These are phyloP conservation scores for Solenodon paradoxus DNA, from an alignment of 2,113 vertebrate species.

Conservation along the genomic window DNA sequence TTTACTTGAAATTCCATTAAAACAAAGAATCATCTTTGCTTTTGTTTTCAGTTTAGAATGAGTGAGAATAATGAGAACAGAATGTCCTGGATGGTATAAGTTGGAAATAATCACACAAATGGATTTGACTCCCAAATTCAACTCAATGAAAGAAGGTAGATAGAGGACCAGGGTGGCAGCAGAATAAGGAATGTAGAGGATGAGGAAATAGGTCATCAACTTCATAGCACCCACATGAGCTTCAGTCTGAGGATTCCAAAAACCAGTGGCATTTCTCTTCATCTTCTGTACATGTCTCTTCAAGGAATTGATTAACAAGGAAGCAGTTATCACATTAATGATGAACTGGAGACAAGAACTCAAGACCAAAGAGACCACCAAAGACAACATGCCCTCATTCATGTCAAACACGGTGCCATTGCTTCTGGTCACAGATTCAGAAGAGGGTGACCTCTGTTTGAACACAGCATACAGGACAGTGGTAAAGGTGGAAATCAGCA, in stretches of 20 bases:
- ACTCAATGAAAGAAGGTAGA: background rate
- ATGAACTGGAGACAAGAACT: constrained; percentile 60
- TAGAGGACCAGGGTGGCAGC: background rate
- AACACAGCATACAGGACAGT: constrained; percentile 16
- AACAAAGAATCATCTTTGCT: constrained; percentile 58
- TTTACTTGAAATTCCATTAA: background rate
- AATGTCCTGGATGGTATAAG: constrained; percentile 56
- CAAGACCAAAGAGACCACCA: background rate
- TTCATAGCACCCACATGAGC: constrained; percentile 65
- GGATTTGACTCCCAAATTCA: background rate
- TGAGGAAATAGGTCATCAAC: constrained; percentile 69
- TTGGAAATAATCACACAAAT: background rate
- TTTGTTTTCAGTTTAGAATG: constrained; percentile 68
- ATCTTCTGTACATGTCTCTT: constrained; percentile 62
- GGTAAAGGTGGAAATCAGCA: constrained; percentile 54
- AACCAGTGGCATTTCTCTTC: background rate
- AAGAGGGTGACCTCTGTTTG: background rate
- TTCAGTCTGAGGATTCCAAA: constrained; percentile 63
- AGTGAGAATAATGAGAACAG: constrained; percentile 63
- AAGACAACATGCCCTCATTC: background rate
- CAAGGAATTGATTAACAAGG: constrained; percentile 69
- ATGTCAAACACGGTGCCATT: background rate
- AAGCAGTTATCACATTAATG: constrained; percentile 68
- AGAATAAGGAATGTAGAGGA: constrained; percentile 52
- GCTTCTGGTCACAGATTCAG: background rate